A percentile compares a stretch with the other conserved stretches of the same genome.
Conservation (phyloP, 2,888 invertebrate species). For the Spisula solida region DNA sequence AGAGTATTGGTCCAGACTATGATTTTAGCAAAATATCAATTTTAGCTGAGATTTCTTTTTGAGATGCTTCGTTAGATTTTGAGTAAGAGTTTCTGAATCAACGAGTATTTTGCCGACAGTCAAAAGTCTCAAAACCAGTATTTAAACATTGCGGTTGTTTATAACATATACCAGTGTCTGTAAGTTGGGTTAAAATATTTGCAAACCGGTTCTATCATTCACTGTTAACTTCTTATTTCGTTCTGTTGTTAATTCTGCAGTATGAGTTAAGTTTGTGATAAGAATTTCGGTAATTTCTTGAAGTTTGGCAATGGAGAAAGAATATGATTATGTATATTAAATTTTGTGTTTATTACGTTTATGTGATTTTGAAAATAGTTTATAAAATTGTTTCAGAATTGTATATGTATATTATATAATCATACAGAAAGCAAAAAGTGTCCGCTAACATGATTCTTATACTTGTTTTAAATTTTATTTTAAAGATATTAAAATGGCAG, state of each 20-base stretch:
- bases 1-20: too few species aligned
- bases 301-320: not conserved
- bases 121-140: not conserved
- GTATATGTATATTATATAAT: not conserved
- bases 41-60: too few species aligned
- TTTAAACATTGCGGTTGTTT: not conserved
- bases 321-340: not conserved
- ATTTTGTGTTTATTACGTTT: not conserved
- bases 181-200: not conserved
- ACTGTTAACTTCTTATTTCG: not conserved
- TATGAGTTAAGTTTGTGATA: not conserved
- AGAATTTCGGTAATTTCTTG: not conserved
- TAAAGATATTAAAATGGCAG: constrained; percentile 7
- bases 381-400: not conserved
- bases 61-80: too few species aligned
- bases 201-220: not conserved
- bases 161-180: not conserved
- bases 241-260: not conserved
- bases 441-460: not conserved
- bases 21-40: too few species aligned
- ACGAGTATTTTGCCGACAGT: too few species aligned
- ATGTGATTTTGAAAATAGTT: constrained; percentile 1
- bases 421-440: not conserved
- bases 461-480: not conserved
- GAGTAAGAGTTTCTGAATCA: too few species aligned